Evolutionary conservation across 1,140 invertebrate genomes (phyloP).

Genomic region (Drosophila sucinea): DNA sequence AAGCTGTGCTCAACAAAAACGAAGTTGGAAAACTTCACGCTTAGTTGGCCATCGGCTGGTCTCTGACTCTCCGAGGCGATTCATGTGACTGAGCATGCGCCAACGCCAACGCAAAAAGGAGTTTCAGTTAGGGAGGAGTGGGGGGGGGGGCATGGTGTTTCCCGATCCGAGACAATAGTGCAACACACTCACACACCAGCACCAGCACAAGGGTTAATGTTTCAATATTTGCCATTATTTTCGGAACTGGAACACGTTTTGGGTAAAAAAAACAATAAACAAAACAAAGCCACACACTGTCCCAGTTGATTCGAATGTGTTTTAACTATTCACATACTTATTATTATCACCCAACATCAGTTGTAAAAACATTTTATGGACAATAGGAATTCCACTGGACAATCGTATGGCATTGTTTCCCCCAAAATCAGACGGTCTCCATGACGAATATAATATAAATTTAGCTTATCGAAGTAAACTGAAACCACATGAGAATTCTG

Average conservation of each 20-base stretch:
- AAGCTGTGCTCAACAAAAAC: constrained; percentile 55
- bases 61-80: constrained; percentile 50
- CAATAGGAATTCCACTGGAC: constrained; percentile 52
- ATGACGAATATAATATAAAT: background rate
- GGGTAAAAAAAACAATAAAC: background rate
- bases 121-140: background rate
- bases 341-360: constrained; percentile 22
- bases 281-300: constrained; percentile 10
- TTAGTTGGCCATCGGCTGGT: constrained; percentile 64
- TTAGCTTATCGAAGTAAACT: background rate
- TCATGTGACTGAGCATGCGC: constrained; percentile 68
- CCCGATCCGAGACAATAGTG: constrained; percentile 40
- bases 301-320: constrained; percentile 34
- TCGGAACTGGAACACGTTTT: constrained; percentile 2
- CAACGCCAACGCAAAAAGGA: constrained; percentile 47
- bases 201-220: constrained; percentile 42
- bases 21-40: constrained; percentile 76
- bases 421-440: background rate
- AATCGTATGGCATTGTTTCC: constrained; percentile 40
- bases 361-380: constrained; percentile 25
- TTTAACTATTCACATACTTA: constrained; percentile 50
- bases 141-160: constrained; percentile 28
- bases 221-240: constrained; percentile 44
- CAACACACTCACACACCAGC: background rate
- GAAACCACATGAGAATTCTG: no score